Base-by-base conservation (phyloP, 2,888 invertebrate species). In the Rotaria socialis region DNA sequence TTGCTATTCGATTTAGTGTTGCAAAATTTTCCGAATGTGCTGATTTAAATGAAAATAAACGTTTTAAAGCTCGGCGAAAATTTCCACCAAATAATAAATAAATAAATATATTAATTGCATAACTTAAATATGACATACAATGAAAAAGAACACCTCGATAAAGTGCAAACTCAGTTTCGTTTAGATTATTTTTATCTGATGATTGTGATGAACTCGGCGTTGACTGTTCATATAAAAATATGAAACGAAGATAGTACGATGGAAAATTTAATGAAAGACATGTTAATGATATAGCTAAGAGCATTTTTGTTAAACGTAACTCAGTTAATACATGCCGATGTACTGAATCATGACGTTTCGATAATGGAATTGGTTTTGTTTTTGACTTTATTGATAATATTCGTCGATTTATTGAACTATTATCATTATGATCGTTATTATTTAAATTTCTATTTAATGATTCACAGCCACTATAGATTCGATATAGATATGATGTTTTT, bases 181-280 rank as follows among this genome's bases (percentile, higher is more conserved):
- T 43, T 43, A 22, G 7, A 41, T 5, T 16, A 19, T 35, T 80
- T n/a, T 24, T 10, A 80, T 43, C n/a, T n/a, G 43, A 8, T n/a
- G 22, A 35, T 35, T 35, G 35, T 35, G 35, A 1, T n/a, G 43
- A 47, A n/a, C 7, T 47, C 3, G 22, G 24, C 47, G 24, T 22
- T 80, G 80, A 47, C 7, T 80, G 43, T 24, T 80, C 7, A 47
- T 80, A 80, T 43, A 80, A 80, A 43, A 80, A n/a, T 41, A 80
- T 47, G 7, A 80, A 80, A 47, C 80, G 80, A 47, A 80, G 47
- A 80, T 80, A 80, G 14, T 80, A 80, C 19, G 80, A 80, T 80
- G 80, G 80, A 47, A 80, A 80, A 80, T 80, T 80, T n/a, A 80
- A 80, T 24, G 43, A 43, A n/a, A 80, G n/a, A 80, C 80, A 80